A percentile compares a stretch with the other conserved stretches of the same genome.
Evolutionary conservation across 2,797 vertebrate genomes (phyloP).

Genomic region (Kryptolebias ocellatus): DNA sequence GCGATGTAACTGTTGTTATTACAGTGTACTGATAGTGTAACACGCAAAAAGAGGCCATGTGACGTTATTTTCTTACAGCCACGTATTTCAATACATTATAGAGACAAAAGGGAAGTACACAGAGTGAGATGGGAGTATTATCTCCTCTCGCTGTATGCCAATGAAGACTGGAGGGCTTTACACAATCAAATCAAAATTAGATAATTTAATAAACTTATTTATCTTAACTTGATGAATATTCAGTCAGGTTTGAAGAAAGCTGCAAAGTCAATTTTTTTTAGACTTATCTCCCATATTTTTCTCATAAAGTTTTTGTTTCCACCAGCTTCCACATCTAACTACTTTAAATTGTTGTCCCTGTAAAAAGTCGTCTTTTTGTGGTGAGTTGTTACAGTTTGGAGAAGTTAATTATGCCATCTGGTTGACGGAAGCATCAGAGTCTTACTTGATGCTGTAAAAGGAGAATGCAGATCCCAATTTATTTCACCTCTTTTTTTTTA

Average conservation of each 20-base stretch:
- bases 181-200: neutral
- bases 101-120: too few relatives aligned
- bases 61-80: too few relatives aligned
- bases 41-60: too few relatives aligned
- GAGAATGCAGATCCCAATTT: slow-evolving; percentile 40
- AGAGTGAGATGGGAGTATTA: too few relatives aligned
- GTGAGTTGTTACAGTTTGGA: slow-evolving; percentile 1
- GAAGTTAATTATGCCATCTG: neutral
- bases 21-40: too few relatives aligned
- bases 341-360: neutral
- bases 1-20: too few relatives aligned
- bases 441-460: slow-evolving; percentile 37
- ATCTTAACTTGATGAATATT: neutral
- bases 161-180: too few relatives aligned
- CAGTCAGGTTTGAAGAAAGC: neutral
- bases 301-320: too few relatives aligned
- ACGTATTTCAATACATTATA: too few relatives aligned
- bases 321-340: neutral
- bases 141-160: too few relatives aligned
- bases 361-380: neutral
- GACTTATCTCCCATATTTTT: too few relatives aligned
- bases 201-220: neutral
- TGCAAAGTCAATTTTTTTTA: too few relatives aligned
- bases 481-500: slow-evolving; percentile 45
- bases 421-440: neutral